phyloP scores from a whole-genome alignment of 2,888 invertebrate species.

The Tubiluchus corallicola region DNA sequence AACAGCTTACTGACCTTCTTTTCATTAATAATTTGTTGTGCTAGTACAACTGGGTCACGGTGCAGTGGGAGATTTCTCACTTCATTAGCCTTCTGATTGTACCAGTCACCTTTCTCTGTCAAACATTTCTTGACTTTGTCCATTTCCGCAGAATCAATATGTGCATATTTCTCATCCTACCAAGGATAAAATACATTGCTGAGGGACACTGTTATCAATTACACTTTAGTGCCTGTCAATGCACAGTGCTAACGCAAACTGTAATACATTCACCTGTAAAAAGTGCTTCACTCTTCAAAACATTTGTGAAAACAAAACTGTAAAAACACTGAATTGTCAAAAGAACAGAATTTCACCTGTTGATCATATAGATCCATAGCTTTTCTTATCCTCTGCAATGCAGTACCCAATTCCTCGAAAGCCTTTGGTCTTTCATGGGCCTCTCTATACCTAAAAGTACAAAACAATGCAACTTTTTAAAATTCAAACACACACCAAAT shows the following conservation, averaged over 20 bases:
- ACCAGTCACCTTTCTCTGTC: constrained; percentile 55
- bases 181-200: too few species aligned
- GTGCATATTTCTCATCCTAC: constrained; percentile 36
- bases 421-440: constrained; percentile 56
- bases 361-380: constrained; percentile 45
- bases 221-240: too few species aligned
- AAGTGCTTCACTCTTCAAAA: not conserved
- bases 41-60: constrained; percentile 47
- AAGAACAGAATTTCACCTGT: constrained; percentile 44
- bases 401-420: constrained; percentile 56
- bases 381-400: constrained; percentile 60
- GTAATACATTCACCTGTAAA: not conserved
- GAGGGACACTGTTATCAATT: too few species aligned
- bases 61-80: constrained; percentile 46
- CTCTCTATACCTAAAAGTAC: constrained; percentile 38
- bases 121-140: constrained; percentile 57
- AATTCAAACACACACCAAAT: too few species aligned
- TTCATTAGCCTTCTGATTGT: constrained; percentile 51
- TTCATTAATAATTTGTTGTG: constrained; percentile 58
- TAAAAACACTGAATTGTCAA: not conserved
- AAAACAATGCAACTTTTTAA: not conserved
- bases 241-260: not conserved
- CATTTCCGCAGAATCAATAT: constrained; percentile 44
- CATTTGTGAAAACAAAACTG: too few species aligned
- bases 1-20: constrained; percentile 48